phyloP scores from a whole-genome alignment of 2,113 vertebrate species.

The Rhea pennata region DNA sequence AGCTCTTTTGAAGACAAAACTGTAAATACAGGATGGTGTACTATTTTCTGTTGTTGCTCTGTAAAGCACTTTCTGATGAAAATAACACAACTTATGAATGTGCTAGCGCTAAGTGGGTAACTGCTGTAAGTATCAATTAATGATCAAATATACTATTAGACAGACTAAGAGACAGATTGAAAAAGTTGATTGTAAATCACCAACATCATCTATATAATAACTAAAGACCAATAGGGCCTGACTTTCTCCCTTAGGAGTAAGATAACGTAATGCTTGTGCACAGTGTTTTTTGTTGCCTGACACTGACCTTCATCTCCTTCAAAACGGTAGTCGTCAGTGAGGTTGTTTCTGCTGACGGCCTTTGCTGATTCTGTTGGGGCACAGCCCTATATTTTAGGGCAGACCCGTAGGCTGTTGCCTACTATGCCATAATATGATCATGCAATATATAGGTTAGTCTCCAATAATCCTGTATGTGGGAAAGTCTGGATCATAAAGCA shows the following conservation, averaged over 20 bases:
- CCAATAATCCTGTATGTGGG: background rate
- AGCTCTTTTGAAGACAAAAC: background rate
- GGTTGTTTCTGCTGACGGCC: background rate
- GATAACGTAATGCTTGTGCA: background rate
- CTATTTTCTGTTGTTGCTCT: background rate
- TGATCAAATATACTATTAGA: background rate
- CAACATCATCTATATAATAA: background rate
- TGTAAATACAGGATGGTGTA: background rate
- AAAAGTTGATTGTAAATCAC: background rate
- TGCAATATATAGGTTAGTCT: background rate
- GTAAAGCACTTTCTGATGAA: background rate
- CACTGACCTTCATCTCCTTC: background rate
- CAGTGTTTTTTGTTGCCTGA: too few species aligned
- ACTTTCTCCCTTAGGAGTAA: background rate
- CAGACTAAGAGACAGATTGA: background rate
- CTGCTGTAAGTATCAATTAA: background rate
- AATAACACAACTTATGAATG: background rate
- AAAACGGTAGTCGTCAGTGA: background rate
- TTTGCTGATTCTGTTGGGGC: background rate
- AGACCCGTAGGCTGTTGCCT: background rate
- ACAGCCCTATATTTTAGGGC: background rate
- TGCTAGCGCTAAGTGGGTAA: background rate
- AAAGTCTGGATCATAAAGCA: background rate
- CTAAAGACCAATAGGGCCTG: too few species aligned
- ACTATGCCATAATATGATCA: background rate